Conservation (phyloP, 2,797 vertebrate species). For the Gorsachius magnificus region DNA sequence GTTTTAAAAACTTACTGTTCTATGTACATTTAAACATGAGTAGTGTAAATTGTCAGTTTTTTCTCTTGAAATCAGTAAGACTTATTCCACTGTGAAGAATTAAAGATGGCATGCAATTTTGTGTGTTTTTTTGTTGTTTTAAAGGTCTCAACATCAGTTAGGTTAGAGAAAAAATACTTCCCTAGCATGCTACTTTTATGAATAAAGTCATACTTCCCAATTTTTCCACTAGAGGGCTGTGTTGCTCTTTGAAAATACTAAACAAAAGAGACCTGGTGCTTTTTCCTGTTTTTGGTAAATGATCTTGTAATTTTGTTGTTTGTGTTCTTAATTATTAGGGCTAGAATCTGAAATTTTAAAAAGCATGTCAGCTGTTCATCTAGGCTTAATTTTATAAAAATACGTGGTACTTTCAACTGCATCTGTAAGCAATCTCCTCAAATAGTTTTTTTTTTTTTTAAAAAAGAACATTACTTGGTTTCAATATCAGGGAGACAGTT, state of each 20-base stretch:
- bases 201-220: background rate
- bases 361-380: background rate
- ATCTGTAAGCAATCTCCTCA: background rate
- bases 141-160: background rate
- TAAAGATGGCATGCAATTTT: background rate
- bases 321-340: constrained; percentile 7
- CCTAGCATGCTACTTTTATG: rapidly evolving
- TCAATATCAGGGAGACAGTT: background rate
- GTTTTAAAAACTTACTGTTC: background rate
- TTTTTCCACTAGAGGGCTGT: constrained; percentile 73
- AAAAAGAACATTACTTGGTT: background rate
- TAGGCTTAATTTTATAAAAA: constrained; percentile 22
- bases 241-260: constrained; percentile 61
- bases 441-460: constrained; percentile 1
- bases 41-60: background rate
- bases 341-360: constrained; percentile 13
- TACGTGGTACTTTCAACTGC: background rate
- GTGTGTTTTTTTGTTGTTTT: background rate
- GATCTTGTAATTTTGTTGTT: constrained; percentile 38
- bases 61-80: background rate
- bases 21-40: background rate
- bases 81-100: background rate
- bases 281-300: constrained; percentile 27
- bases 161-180: background rate
- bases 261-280: constrained; percentile 38